These are phyloP conservation scores for Palloptera scutellata DNA, from an alignment of 2,888 invertebrate species.

Conservation along the genomic window DNA sequence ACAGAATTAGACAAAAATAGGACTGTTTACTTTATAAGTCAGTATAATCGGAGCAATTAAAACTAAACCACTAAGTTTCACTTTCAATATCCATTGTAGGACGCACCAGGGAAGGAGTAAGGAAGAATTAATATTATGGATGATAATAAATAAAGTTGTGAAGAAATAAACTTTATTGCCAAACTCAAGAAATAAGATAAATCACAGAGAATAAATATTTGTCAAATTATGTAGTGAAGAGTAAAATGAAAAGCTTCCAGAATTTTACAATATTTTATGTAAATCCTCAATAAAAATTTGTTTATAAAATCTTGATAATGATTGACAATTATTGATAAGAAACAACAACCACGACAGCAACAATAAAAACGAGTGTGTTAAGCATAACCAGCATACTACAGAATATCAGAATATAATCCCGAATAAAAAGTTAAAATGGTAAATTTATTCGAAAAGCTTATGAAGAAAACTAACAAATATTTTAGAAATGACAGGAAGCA, in stretches of 20 bases:
- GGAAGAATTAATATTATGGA: no score
- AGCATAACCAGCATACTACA: conserved; percentile 5
- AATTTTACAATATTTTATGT: no score
- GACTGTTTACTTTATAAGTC: no score
- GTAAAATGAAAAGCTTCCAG: not conserved
- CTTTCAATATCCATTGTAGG: no score
- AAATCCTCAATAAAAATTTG: not conserved
- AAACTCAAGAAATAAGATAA: no score
- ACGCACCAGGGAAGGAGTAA: no score
- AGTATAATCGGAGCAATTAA: no score
- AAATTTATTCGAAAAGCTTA: not conserved
- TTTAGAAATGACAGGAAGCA: conserved; percentile 5
- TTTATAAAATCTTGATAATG: conserved; percentile 10
- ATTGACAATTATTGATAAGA: conserved; percentile 22
- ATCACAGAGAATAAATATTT: no score
- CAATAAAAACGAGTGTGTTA: conserved; percentile 9
- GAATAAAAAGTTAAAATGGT: not conserved
- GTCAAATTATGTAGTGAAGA: not conserved
- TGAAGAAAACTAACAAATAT: conserved; percentile 8
- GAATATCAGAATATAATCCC: not conserved
- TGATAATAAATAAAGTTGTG: no score
- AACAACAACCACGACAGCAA: conserved; percentile 6
- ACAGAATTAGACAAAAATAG: no score
- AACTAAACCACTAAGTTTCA: no score
- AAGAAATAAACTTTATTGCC: no score